phyloP scores from a whole-genome alignment of 2,113 vertebrate species.

The Lamprologus lemairii region DNA sequence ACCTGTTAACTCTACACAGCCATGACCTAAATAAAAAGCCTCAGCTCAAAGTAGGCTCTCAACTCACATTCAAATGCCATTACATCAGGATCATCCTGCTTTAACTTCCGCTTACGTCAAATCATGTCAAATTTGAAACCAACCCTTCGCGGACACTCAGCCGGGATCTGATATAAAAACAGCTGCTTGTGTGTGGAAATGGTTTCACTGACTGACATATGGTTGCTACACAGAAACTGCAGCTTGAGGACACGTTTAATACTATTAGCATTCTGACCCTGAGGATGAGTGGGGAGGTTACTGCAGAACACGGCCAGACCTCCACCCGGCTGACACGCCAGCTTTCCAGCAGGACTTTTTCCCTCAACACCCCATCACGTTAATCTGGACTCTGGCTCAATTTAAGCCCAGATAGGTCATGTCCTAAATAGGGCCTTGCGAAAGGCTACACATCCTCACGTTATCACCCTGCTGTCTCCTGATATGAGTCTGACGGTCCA shows the following conservation, averaged over 20 bases:
- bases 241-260: slow-evolving; percentile 29
- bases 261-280: slow-evolving; percentile 35
- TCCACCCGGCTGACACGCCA: neutral
- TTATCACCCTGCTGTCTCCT: neutral
- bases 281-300: slow-evolving; percentile 18
- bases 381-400: slow-evolving; percentile 18
- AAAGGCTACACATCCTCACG: neutral
- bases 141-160: neutral
- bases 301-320: neutral
- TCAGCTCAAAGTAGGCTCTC: slow-evolving; percentile 52
- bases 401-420: slow-evolving; percentile 3
- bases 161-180: neutral
- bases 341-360: neutral
- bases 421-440: neutral
- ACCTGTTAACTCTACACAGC: slow-evolving; percentile 5
- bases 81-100: slow-evolving; percentile 56
- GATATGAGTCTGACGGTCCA: neutral
- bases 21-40: slow-evolving; percentile 54
- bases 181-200: neutral
- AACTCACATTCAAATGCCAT: slow-evolving; percentile 54
- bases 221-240: neutral
- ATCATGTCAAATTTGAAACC: slow-evolving; percentile 7
- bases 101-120: slow-evolving; percentile 40
- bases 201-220: slow-evolving; percentile 18
- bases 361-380: neutral